Conservation (phyloP, 2,113 vertebrate species). For the Aphelocoma coerulescens region DNA sequence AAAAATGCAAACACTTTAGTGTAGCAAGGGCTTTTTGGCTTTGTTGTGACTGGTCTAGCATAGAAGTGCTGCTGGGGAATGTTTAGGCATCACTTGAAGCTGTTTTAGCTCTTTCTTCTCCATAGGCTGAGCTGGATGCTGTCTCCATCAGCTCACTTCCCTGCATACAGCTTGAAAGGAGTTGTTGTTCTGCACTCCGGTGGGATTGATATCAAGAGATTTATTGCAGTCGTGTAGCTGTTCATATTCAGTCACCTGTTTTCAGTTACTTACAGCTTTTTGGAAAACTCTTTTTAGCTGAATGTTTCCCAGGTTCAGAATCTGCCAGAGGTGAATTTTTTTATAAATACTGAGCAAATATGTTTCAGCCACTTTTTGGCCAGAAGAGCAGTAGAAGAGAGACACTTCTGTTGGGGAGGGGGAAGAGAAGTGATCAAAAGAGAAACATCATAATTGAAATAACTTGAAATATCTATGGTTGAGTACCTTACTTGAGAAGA, state of each 20-base stretch:
- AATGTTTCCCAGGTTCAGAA: background rate
- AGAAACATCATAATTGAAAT: background rate
- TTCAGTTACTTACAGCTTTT: background rate
- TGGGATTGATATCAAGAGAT: background rate
- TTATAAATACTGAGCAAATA: background rate
- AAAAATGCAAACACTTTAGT: background rate
- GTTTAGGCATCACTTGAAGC: background rate
- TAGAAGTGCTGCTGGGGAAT: background rate
- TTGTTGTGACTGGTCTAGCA: background rate
- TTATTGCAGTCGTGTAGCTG: background rate
- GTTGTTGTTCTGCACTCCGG: background rate
- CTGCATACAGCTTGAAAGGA: background rate
- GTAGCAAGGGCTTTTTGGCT: background rate
- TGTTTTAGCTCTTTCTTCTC: background rate
- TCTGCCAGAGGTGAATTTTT: background rate
- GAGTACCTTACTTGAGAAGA: background rate
- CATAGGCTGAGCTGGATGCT: background rate
- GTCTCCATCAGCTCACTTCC: background rate
- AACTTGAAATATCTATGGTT: background rate
- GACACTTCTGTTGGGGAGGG: fast-evolving
- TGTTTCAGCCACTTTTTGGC: background rate
- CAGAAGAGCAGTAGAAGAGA: background rate
- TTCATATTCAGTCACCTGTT: background rate
- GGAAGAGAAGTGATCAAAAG: background rate
- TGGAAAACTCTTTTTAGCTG: background rate